phyloP scores from a whole-genome alignment of 1,140 invertebrate species.

The Zaprionus ornatus region DNA sequence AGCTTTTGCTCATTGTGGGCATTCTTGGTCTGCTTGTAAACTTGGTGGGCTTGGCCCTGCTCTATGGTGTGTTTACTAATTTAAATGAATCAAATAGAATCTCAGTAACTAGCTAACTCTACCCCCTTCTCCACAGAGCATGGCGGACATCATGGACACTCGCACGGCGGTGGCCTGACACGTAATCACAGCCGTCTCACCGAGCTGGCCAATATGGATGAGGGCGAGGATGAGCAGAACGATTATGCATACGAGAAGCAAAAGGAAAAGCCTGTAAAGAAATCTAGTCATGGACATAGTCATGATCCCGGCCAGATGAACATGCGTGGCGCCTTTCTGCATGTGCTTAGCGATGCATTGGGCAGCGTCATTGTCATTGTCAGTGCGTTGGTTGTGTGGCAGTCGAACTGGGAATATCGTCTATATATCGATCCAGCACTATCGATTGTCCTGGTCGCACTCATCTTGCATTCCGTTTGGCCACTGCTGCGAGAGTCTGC shows the following conservation, averaged over 20 bases:
- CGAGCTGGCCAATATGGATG: slow-evolving; percentile 87
- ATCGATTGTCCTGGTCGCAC: slow-evolving; percentile 91
- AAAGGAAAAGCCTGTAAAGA: slow-evolving; percentile 75
- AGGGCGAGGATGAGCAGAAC: slow-evolving; percentile 90
- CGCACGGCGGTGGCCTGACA: slow-evolving; percentile 89
- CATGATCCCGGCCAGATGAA: slow-evolving; percentile 94
- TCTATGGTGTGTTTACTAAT: slow-evolving; percentile 88
- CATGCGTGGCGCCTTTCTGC: slow-evolving; percentile 98
- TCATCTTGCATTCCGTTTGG: slow-evolving; percentile 94
- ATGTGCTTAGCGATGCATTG: slow-evolving; percentile 97
- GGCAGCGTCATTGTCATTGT: slow-evolving; percentile 98
- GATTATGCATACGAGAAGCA: slow-evolving; percentile 79
- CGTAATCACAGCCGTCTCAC: slow-evolving; percentile 84
- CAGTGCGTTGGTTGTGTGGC: slow-evolving; percentile 95
- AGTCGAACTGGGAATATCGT: slow-evolving; percentile 92
- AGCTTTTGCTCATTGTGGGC: slow-evolving; percentile 91
- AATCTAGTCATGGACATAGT: slow-evolving; percentile 85
- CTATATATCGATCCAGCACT: slow-evolving; percentile 97
- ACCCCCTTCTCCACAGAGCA: slow-evolving; percentile 86
- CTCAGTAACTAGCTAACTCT: slow-evolving; percentile 18
- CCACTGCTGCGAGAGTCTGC: slow-evolving; percentile 94
- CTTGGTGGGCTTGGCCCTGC: slow-evolving; percentile 91
- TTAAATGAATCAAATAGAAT: background rate
- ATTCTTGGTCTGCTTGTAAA: slow-evolving; percentile 92
- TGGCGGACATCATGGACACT: slow-evolving; percentile 90